Evolutionary conservation across 2,797 vertebrate species (phyloP), one percentile per base, ranked within the genome.

Genomic region (Numenius phaeopus): DNA sequence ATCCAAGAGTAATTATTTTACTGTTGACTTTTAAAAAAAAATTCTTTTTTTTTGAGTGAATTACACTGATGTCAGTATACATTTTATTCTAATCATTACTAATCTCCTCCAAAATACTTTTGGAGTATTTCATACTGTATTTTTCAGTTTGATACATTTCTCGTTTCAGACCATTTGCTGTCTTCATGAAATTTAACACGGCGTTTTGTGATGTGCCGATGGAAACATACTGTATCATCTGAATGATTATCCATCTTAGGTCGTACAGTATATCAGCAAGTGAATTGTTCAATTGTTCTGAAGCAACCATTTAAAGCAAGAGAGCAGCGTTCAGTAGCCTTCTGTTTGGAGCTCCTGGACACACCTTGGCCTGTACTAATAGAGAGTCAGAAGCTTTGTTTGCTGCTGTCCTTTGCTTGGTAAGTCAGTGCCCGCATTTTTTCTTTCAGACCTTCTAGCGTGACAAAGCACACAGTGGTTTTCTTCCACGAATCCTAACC

Each of bases 1-100:
- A 80, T 27, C 14, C 32, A 37, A 91, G 84, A 64, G 71, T 58
- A 77, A 52, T 67, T 61, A 19, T 81, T 55, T 80, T 49, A 24
- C 64, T 84, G 8, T 66, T 71, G 49, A 58, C 32, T 75, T 77
- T 72, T 70, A 57, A 24, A 70, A 52, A 83, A 78, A 2, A 2
- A 10, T 47, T 78, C 2, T 73, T 82, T 70, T 49, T 54, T 50
- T 75, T 86, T 87, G 42, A 70, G 55, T 73, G 64, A 78, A 86
- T 72, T 81, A 54, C 57, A 84, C 90, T 75, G 95, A 91, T 93
- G 47, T 34, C 42, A 54, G 77, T 94, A 76, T 89, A 72, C 57
- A 83, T 93, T 94, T 92, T 91, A 87, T 37, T 58, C 21, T 90
- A 97, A 96, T 97, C 96, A 98, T 98, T 97, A 59, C 44, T 49